These are phyloP conservation scores for Corapipo altera DNA, from an alignment of 2,113 vertebrate species.

Conservation along the genomic window DNA sequence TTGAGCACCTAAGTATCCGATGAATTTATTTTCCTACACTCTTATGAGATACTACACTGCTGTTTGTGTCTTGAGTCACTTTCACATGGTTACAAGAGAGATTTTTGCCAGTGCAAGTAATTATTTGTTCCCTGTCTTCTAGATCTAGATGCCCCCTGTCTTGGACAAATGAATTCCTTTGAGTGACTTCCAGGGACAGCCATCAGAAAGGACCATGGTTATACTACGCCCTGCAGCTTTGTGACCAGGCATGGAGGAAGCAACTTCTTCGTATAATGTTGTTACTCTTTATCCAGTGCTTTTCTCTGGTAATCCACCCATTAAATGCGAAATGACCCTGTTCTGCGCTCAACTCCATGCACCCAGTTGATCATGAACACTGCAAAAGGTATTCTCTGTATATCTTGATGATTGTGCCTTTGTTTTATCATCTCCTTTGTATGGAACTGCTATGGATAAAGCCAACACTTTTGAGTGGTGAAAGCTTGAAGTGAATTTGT, in stretches of 20 bases:
- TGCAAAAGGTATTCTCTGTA: neutral
- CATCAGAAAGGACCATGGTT: neutral
- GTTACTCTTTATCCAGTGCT: neutral
- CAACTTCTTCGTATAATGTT: neutral
- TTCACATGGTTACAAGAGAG: neutral
- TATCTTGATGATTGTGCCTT: neutral
- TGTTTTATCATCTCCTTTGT: neutral
- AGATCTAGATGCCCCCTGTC: neutral
- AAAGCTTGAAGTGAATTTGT: neutral
- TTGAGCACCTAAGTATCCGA: neutral
- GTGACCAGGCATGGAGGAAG: neutral
- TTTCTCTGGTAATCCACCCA: neutral
- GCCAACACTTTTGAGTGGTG: neutral
- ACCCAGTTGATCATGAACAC: accelerated
- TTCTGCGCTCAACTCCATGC: neutral
- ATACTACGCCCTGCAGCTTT: neutral
- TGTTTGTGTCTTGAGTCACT: neutral
- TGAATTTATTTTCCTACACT: neutral
- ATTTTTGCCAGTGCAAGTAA: neutral
- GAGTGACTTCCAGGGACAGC: neutral
- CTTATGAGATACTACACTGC: neutral
- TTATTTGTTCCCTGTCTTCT: neutral
- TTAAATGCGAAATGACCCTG: neutral
- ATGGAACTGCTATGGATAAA: neutral
- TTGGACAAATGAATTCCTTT: neutral